Conservation (phyloP, 1,140 invertebrate genomes). For the Idris sp. region DNA sequence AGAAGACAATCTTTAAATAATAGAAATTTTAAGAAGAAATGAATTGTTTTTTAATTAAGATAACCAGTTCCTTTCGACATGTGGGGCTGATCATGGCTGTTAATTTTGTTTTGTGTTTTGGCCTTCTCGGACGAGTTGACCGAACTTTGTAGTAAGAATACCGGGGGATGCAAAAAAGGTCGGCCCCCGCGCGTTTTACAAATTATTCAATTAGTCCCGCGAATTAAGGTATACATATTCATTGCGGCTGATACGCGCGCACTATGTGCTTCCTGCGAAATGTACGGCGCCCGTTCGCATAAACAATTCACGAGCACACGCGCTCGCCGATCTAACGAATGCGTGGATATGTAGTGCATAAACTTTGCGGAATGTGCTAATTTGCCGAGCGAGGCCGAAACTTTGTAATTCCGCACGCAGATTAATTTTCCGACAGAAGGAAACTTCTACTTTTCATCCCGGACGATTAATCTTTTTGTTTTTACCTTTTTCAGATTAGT, state of each 20-base stretch:
- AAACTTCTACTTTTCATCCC: slow-evolving; percentile 60
- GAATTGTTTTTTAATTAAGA: too few relatives aligned
- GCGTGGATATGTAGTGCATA: slow-evolving; percentile 63
- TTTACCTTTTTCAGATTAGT: slow-evolving; percentile 47
- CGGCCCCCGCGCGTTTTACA: slow-evolving; percentile 74
- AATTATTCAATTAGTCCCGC: slow-evolving; percentile 79
- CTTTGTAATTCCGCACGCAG: slow-evolving; percentile 55
- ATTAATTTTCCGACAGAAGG: slow-evolving; percentile 49
- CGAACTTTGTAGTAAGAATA: slow-evolving; percentile 44
- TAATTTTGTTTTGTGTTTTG: too few relatives aligned
- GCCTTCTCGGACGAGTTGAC: too few relatives aligned
- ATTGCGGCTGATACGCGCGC: slow-evolving; percentile 75
- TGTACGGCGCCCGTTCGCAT: slow-evolving; percentile 69
- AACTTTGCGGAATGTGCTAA: slow-evolving; percentile 61
- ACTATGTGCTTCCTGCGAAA: slow-evolving; percentile 68
- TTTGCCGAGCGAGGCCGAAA: slow-evolving; percentile 57
- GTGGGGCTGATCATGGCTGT: too few relatives aligned
- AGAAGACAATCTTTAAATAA: too few relatives aligned
- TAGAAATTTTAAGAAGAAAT: too few relatives aligned
- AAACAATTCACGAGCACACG: slow-evolving; percentile 75
- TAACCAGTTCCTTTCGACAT: too few relatives aligned
- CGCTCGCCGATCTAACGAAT: slow-evolving; percentile 72
- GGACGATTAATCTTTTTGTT: slow-evolving; percentile 55
- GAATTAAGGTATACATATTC: slow-evolving; percentile 79
- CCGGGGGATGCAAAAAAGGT: slow-evolving; percentile 62